These are phyloP conservation scores for Erebia epiphron DNA, from an alignment of 2,888 invertebrate genomes.

Conservation along the genomic window DNA sequence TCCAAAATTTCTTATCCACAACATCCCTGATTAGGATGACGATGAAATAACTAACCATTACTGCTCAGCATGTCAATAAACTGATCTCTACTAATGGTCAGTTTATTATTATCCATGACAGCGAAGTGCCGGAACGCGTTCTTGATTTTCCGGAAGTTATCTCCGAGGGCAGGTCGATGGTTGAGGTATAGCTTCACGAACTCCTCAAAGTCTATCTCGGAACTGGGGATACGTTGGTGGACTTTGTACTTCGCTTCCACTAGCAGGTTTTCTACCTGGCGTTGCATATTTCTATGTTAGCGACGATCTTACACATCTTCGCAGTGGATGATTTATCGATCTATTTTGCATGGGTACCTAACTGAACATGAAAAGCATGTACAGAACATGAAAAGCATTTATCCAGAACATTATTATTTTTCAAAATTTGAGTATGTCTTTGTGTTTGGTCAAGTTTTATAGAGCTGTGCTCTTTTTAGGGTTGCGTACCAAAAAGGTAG, in stretches of 20 bases:
- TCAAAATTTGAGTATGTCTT: too few relatives aligned
- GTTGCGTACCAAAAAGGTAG: too few relatives aligned
- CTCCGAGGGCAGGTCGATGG: conserved; percentile 84
- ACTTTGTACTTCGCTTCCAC: conserved; percentile 81
- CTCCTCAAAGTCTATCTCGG: conserved; percentile 85
- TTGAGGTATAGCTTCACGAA: conserved; percentile 86
- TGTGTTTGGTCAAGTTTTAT: too few relatives aligned
- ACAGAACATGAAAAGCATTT: too few relatives aligned
- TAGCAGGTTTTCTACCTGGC: conserved; percentile 83
- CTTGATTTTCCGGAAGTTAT: conserved; percentile 68
- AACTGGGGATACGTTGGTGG: conserved; percentile 71
- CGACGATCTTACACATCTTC: background rate
- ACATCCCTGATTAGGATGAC: too few relatives aligned
- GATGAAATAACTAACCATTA: conserved; percentile 49
- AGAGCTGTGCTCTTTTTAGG: too few relatives aligned
- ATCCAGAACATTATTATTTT: too few relatives aligned
- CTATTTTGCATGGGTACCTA: too few relatives aligned
- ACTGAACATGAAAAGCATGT: too few relatives aligned
- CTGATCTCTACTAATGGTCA: conserved; percentile 60
- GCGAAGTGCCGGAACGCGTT: conserved; percentile 75
- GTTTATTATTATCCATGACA: conserved; percentile 44
- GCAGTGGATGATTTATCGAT: too few relatives aligned
- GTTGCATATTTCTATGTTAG: conserved; percentile 1
- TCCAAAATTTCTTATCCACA: too few relatives aligned
- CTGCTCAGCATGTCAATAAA: conserved; percentile 68